Evolutionary conservation across 2,888 invertebrate genomes (phyloP), one percentile per base, ranked within the genome.

Genomic region (Smittia sp.): DNA sequence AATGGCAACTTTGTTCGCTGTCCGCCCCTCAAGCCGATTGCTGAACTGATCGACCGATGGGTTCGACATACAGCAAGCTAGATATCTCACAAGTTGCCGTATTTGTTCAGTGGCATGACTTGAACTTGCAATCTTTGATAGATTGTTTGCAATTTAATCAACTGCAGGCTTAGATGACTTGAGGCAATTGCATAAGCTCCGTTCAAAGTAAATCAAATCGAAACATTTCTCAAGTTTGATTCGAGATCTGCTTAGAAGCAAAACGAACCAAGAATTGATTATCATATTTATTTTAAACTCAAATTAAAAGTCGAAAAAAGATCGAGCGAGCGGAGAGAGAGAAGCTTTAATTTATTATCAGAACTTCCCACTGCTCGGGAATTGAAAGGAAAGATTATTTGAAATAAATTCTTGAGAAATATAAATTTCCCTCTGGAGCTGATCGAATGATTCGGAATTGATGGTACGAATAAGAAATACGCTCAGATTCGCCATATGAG

Each of bases 361-460:
- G 22, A 58, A 18, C 58, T 20, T 58, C 58, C 58, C 58, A 58
- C 58, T 20, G 58, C n/a, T 18, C 18, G 2, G 7, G 18, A 46
- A 46, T 46, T 32, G 46, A 46, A 15, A 46, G 46, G n/a, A 46
- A 46, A 32, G 32, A 32, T 18, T 18, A 46, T 46, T 46, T 58
- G 58, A 58, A 58, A 58, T 20, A 20, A 58, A 58, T 58, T 58
- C 58, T 58, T 22, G 39, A 41, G 22, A 66, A 66, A 39, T 22
- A 41, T 41, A 13, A 38, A 41, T 22, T 67, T 67, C 67, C 67
- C 67, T 67, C 67, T 67, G 67, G 67, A 67, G 20, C 41, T 67
- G 67, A 67, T 67, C 67, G 39, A 41, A 32, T 18, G 41, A 41
- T 67, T 46, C 46, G 41, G 9, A 38, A 32, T 15, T 20, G 20